Percentiles rank a stretch among this genome's conserved stretches.
Evolutionary conservation across 2,797 vertebrate species (phyloP).

Genomic region (Otus scops): DNA sequence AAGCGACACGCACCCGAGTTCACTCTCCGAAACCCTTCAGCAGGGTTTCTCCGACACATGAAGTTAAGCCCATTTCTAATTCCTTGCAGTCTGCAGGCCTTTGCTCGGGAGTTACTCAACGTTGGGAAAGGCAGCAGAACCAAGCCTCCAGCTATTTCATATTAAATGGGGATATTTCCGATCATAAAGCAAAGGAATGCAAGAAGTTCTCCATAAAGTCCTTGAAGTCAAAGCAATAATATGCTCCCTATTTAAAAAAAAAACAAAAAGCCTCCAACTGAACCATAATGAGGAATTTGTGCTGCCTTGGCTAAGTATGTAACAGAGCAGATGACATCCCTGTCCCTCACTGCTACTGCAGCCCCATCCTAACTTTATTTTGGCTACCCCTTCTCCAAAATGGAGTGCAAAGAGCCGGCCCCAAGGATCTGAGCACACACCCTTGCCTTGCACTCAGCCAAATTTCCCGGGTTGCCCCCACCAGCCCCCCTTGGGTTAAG

Average conservation of each 20-base stretch:
- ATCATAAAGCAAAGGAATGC: constrained; percentile 59
- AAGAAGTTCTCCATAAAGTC: constrained; percentile 32
- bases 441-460: background rate
- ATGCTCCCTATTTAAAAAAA: background rate
- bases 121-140: constrained; percentile 3
- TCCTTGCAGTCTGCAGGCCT: constrained; percentile 6
- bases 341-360: background rate
- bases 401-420: background rate
- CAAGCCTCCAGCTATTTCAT: background rate
- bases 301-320: background rate
- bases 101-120: background rate
- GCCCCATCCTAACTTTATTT: background rate
- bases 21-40: background rate
- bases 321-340: background rate
- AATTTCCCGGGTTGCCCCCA: background rate
- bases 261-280: background rate
- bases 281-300: background rate
- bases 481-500: background rate
- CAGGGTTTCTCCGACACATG: background rate
- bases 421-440: background rate
- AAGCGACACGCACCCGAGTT: accelerated
- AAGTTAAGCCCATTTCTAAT: background rate
- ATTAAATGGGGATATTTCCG: constrained; percentile 51
- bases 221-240: constrained; percentile 34
- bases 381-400: background rate